Evolutionary conservation across 2,113 vertebrate genomes (phyloP).

Genomic region (Bombycilla garrulus): DNA sequence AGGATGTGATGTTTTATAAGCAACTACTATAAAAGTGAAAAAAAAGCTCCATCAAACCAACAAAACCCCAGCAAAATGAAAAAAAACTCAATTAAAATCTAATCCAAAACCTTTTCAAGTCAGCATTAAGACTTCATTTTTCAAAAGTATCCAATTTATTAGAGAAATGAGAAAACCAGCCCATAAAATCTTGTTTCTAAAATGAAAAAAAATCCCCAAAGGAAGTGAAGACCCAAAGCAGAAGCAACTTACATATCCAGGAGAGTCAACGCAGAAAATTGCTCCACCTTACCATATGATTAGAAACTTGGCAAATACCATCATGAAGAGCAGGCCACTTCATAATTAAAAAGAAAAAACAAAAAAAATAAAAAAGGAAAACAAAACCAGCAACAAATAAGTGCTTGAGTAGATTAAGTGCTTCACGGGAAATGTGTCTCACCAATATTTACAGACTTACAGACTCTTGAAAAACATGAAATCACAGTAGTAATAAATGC

Average conservation of each 20-base stretch:
- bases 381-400: too few species aligned
- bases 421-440: not conserved
- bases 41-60: not conserved
- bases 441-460: not conserved
- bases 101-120: not conserved
- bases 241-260: not conserved
- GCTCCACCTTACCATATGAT: not conserved
- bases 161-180: not conserved
- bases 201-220: not conserved
- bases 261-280: not conserved
- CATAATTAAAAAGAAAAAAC: not conserved
- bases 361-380: not conserved
- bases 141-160: not conserved
- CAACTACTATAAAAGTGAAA: not conserved
- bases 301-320: not conserved
- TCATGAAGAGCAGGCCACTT: not conserved
- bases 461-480: not conserved
- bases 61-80: not conserved
- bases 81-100: not conserved
- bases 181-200: not conserved
- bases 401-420: not conserved
- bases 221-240: not conserved
- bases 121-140: not conserved
- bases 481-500: not conserved
- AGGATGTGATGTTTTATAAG: not conserved